Evolutionary conservation across 2,888 invertebrate genomes (phyloP).

Genomic region (Drosophila meridionalis): DNA sequence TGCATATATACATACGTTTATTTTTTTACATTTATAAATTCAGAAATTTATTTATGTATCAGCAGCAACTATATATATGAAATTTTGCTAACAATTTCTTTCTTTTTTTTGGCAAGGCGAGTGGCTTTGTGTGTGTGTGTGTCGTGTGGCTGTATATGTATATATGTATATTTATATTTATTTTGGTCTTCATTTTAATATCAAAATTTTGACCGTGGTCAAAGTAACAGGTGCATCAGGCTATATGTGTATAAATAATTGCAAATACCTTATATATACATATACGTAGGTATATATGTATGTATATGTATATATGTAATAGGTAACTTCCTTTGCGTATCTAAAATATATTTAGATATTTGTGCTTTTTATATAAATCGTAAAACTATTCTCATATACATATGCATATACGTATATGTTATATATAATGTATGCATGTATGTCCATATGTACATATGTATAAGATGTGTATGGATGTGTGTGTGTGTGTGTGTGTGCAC

Average conservation of each 20-base stretch:
- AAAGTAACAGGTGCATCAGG: conserved; percentile 29
- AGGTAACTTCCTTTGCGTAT: conserved; percentile 1
- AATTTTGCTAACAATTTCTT: conserved; percentile 3
- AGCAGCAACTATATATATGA: conserved; percentile 2
- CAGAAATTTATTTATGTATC: conserved; percentile 40
- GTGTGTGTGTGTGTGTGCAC: conserved; percentile 2
- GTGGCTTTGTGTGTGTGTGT: background rate
- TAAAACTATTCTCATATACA: background rate
- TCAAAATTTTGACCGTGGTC: conserved; percentile 13
- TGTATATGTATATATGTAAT: background rate
- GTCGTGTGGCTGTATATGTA: background rate
- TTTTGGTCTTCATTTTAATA: conserved; percentile 21
- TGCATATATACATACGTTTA: conserved; percentile 9
- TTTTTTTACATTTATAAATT: conserved; percentile 25
- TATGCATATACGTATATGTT: background rate
- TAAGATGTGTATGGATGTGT: background rate
- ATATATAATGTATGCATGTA: background rate
- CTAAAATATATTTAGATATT: background rate
- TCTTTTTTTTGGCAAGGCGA: conserved; percentile 4
- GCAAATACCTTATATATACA: background rate
- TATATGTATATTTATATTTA: background rate
- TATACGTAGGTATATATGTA: background rate
- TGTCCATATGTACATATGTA: background rate
- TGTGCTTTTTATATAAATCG: conserved; percentile 1
- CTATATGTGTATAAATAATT: background rate